Evolutionary conservation across 2,797 vertebrate genomes (phyloP).

Genomic region (Basileuterus tristriatus): DNA sequence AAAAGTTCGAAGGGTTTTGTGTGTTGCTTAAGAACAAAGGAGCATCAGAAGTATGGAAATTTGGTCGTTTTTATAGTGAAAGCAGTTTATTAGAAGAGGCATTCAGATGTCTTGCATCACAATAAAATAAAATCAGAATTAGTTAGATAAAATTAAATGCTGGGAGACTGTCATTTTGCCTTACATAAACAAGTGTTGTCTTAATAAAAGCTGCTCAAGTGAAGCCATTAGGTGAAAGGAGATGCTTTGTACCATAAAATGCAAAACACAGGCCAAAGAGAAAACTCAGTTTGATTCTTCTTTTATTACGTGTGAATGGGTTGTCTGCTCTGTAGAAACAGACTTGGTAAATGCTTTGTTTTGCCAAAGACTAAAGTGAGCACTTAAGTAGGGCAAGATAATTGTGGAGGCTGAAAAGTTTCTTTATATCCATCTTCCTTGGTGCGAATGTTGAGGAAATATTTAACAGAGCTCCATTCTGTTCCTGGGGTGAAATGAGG

Average conservation of each 20-base stretch:
- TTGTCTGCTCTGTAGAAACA: slow-evolving; percentile 3
- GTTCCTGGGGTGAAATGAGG: not conserved
- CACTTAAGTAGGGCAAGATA: not conserved
- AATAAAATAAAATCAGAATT: not conserved
- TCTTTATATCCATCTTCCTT: slow-evolving; percentile 7
- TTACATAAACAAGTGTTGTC: not conserved
- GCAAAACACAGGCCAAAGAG: not conserved
- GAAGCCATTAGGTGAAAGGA: not conserved
- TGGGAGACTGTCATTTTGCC: not conserved
- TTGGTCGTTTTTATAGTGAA: not conserved
- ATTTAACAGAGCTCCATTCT: not conserved
- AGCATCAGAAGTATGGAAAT: not conserved
- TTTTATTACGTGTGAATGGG: not conserved
- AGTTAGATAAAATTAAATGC: not conserved
- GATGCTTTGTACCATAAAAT: not conserved
- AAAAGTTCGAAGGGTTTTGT: not conserved
- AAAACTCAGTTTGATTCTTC: not conserved
- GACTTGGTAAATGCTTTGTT: slow-evolving; percentile 16
- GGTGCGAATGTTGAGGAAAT: not conserved
- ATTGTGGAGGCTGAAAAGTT: slow-evolving; percentile 15
- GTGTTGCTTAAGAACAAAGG: not conserved
- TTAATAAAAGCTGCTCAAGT: not conserved
- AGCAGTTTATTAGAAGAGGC: not conserved
- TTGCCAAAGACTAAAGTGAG: not conserved
- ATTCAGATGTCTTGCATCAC: not conserved